A percentile compares a stretch with the other conserved stretches of the same genome.
These are phyloP conservation scores for Apodemia zela DNA, from an alignment of 2,888 invertebrate genomes.

Conservation along the genomic window DNA sequence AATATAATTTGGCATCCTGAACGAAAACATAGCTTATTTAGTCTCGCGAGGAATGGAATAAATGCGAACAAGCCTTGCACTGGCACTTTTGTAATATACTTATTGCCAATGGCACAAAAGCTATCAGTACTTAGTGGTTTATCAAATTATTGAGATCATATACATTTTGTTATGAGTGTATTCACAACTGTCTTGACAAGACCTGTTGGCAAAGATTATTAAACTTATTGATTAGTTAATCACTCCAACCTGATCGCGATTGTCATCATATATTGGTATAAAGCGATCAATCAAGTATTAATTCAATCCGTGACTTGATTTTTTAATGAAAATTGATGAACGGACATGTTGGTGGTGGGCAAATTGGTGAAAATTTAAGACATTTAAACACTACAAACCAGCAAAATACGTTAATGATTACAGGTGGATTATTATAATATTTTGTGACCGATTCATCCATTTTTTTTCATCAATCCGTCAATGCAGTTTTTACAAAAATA, in stretches of 20 bases:
- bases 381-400: neutral
- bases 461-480: too few relatives aligned
- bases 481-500: too few relatives aligned
- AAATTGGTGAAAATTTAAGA: neutral
- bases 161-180: conserved; percentile 15
- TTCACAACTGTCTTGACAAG: neutral
- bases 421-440: neutral
- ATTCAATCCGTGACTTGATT: neutral
- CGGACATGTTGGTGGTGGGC: neutral
- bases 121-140: conserved; percentile 21
- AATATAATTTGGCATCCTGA: conserved; percentile 71
- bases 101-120: conserved; percentile 27
- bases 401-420: neutral
- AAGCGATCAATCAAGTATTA: neutral
- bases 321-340: neutral
- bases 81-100: conserved; percentile 28
- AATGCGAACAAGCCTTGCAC: conserved; percentile 66
- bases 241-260: neutral
- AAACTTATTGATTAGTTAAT: neutral
- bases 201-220: conserved; percentile 2
- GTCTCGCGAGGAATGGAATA: conserved; percentile 50
- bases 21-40: conserved; percentile 63
- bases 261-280: neutral
- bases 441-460: too few relatives aligned
- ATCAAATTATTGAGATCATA: conserved; percentile 30